phyloP scores from a whole-genome alignment of 2,888 invertebrate species.

The Leucozona laternaria region DNA sequence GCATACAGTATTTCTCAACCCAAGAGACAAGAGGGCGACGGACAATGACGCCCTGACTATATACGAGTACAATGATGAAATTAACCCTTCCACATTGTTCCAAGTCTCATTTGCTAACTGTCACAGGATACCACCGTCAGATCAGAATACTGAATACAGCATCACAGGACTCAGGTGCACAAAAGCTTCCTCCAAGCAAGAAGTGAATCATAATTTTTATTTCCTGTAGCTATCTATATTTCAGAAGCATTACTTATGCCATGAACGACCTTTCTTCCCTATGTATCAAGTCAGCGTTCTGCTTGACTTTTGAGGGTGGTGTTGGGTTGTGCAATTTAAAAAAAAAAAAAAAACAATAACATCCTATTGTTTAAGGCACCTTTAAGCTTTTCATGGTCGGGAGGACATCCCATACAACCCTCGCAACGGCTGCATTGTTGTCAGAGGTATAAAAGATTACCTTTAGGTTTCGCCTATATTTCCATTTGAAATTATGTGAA shows the following conservation, averaged over 20 bases:
- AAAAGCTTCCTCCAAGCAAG: slow-evolving; percentile 56
- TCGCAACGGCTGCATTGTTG: slow-evolving; percentile 67
- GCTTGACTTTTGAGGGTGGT: slow-evolving; percentile 42
- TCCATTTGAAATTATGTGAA: slow-evolving; percentile 34
- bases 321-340: slow-evolving; percentile 14
- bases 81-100: slow-evolving; percentile 74
- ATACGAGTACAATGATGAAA: slow-evolving; percentile 61
- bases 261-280: slow-evolving; percentile 65
- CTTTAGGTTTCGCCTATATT: slow-evolving; percentile 61
- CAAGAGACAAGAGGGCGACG: slow-evolving; percentile 28
- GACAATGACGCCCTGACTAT: slow-evolving; percentile 37
- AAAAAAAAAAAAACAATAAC: slow-evolving; percentile 44
- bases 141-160: slow-evolving; percentile 51
- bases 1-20: slow-evolving; percentile 14
- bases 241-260: slow-evolving; percentile 73
- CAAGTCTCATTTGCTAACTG: slow-evolving; percentile 73
- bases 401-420: slow-evolving; percentile 52
- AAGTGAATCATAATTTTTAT: slow-evolving; percentile 72
- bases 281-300: slow-evolving; percentile 67
- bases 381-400: slow-evolving; percentile 53
- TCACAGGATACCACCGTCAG: slow-evolving; percentile 60
- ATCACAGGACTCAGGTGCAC: slow-evolving; percentile 69
- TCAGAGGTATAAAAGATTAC: slow-evolving; percentile 75
- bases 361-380: slow-evolving; percentile 58
- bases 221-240: slow-evolving; percentile 73